Evolutionary conservation across 35 echinoderm and acorn worm species (phyloP).

Genomic region (Lytechinus variegatus): DNA sequence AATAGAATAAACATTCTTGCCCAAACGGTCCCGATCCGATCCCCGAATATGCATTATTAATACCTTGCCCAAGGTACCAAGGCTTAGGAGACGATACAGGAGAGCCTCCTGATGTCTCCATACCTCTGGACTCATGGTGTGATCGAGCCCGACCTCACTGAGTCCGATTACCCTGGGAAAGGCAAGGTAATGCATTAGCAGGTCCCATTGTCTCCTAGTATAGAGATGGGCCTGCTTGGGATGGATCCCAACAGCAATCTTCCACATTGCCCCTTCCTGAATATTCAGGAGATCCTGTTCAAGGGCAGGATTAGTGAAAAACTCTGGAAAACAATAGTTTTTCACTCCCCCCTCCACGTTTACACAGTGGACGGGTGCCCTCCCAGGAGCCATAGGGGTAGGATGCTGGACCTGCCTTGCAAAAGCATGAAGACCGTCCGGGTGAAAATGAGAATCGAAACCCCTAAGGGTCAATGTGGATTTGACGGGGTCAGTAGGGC

Average conservation of each 20-base stretch:
- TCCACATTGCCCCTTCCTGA: neutral
- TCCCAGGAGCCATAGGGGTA: neutral
- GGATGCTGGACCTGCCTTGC: neutral
- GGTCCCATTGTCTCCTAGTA: neutral
- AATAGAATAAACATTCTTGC: neutral
- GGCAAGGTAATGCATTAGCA: neutral
- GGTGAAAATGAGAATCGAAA: neutral
- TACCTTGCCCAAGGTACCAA: neutral
- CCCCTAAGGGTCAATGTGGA: neutral
- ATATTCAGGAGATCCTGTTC: neutral
- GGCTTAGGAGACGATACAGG: neutral
- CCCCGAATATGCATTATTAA: neutral
- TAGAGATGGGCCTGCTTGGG: neutral
- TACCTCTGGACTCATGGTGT: neutral
- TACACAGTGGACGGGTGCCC: neutral
- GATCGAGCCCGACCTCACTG: neutral
- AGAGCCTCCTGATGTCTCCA: neutral
- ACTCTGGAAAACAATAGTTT: neutral
- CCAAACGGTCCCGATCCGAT: neutral
- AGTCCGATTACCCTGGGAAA: neutral
- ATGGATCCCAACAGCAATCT: neutral
- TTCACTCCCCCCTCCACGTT: neutral
- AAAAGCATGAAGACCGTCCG: neutral
- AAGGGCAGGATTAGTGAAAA: neutral
- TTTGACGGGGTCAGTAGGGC: neutral